Percentiles rank a stretch among this genome's conserved stretches.
These are phyloP conservation scores for Serranus cabrilla DNA, from an alignment of 2,797 vertebrate genomes.

Conservation along the genomic window DNA sequence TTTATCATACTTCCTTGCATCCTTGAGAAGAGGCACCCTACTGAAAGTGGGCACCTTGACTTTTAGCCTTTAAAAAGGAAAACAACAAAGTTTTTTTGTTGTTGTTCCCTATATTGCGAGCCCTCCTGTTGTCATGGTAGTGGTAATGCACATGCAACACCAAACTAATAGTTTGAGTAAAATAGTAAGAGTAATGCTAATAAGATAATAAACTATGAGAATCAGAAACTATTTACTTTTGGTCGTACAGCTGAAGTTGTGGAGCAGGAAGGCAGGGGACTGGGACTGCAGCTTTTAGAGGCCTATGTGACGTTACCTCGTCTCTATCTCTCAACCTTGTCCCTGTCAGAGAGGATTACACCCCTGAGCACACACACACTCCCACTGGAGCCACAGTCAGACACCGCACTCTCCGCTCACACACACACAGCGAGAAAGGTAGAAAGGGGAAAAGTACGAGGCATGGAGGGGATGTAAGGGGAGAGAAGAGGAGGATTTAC, in stretches of 20 bases:
- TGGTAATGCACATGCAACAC: not conserved
- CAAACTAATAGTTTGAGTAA: not conserved
- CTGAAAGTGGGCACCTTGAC: conserved; percentile 16
- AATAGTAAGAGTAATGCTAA: conserved; percentile 10
- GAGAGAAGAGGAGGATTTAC: conserved; percentile 37
- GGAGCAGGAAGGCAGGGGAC: conserved; percentile 22
- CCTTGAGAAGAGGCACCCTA: conserved; percentile 23
- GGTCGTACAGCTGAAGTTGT: conserved; percentile 14
- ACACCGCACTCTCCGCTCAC: conserved; percentile 40
- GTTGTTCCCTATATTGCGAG: not conserved
- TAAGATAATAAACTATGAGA: conserved; percentile 10
- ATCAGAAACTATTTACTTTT: conserved; percentile 21
- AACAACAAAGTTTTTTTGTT: not conserved
- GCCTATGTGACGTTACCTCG: conserved; percentile 56
- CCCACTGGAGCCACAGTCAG: conserved; percentile 67
- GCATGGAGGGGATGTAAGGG: conserved; percentile 16
- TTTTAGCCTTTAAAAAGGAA: not conserved
- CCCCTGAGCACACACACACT: conserved; percentile 80
- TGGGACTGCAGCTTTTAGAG: conserved; percentile 64
- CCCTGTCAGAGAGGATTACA: conserved; percentile 87
- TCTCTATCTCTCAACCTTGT: conserved; percentile 74
- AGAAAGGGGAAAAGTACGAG: conserved; percentile 29
- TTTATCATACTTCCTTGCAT: conserved; percentile 14
- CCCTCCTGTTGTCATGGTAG: not conserved
- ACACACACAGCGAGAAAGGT: conserved; percentile 39